Evolutionary conservation across 2,888 invertebrate genomes (phyloP).

Genomic region (Sturmia bella): DNA sequence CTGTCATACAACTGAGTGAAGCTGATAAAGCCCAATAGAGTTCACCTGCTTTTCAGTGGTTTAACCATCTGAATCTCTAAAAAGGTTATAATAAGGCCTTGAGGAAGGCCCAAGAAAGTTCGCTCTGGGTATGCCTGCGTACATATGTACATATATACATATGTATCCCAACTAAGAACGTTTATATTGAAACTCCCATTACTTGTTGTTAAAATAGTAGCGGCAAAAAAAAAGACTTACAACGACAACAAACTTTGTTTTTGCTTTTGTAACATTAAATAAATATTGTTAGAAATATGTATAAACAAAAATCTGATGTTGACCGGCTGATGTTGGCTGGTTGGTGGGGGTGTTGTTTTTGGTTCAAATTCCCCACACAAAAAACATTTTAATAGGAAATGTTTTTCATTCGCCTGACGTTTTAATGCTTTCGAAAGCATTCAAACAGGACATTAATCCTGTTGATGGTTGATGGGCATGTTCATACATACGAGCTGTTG

Average conservation of each 20-base stretch:
- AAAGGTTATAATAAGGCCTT: too few relatives aligned
- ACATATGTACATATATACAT: too few relatives aligned
- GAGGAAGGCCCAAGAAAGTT: too few relatives aligned
- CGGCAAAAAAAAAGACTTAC: not conserved
- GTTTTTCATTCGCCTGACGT: constrained; percentile 2
- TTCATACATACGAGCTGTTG: constrained; percentile 3
- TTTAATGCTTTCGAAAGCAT: constrained; percentile 43
- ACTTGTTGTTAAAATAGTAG: constrained; percentile 49
- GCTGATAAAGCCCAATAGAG: too few relatives aligned
- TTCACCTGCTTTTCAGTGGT: too few relatives aligned
- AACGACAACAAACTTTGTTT: constrained; percentile 34
- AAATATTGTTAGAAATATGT: constrained; percentile 20
- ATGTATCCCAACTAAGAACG: constrained; percentile 35
- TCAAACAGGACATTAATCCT: constrained; percentile 68
- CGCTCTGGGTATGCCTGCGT: too few relatives aligned
- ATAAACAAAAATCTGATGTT: constrained; percentile 9
- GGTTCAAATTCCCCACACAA: not conserved
- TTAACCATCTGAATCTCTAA: too few relatives aligned
- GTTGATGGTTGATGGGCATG: constrained; percentile 61
- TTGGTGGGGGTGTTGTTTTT: not conserved
- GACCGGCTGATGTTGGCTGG: not conserved
- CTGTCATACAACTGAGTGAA: too few relatives aligned
- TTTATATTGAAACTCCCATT: constrained; percentile 55
- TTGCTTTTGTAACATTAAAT: constrained; percentile 35
- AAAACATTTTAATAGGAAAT: constrained; percentile 54